Evolutionary conservation across 2,797 vertebrate species (phyloP).

Genomic region (Enoplosus armatus): DNA sequence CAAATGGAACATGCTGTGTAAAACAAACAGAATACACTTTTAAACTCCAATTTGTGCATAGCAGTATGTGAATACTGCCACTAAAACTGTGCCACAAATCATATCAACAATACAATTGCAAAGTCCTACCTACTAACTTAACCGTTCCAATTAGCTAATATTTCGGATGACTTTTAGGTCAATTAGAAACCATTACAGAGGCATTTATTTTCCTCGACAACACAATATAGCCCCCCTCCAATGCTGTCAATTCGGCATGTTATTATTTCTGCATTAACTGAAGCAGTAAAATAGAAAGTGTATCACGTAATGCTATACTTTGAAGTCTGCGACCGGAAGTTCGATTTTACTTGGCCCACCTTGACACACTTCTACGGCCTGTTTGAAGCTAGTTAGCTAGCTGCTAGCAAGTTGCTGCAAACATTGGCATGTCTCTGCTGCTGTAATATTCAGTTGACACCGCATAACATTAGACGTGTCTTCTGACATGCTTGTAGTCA

Average conservation of each 20-base stretch:
- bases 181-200: background rate
- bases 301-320: conserved; percentile 8
- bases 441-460: background rate
- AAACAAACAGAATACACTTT: background rate
- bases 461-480: background rate
- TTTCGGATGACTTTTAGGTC: too few species aligned
- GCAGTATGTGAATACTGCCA: rapidly evolving
- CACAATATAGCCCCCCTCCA: rapidly evolving
- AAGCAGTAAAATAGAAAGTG: background rate
- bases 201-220: background rate
- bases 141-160: background rate
- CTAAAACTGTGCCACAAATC: background rate
- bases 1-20: too few species aligned
- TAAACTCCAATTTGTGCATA: background rate
- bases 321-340: conserved; percentile 45
- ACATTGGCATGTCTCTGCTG: conserved; percentile 17
- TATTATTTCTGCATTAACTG: background rate
- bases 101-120: too few species aligned
- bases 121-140: rapidly evolving
- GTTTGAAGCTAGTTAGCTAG: conserved; percentile 53
- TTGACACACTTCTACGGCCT: conserved; percentile 64
- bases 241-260: rapidly evolving
- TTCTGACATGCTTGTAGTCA: background rate
- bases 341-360: rapidly evolving
- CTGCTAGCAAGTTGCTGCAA: conserved; percentile 60